phyloP scores from a whole-genome alignment of 1,140 invertebrate species.

The Halictus rubicundus region DNA sequence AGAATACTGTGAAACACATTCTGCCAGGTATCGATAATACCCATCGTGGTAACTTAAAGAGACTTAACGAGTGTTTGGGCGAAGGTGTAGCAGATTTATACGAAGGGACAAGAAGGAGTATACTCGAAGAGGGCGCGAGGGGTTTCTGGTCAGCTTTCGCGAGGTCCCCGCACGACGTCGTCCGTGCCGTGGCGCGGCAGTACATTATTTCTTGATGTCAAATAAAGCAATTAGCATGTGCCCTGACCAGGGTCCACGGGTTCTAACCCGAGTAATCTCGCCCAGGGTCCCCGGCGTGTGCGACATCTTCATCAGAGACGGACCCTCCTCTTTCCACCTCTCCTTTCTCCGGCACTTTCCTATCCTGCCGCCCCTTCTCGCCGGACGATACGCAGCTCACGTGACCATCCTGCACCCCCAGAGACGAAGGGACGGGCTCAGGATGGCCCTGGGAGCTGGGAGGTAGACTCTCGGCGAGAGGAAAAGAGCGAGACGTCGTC shows the following conservation, averaged over 20 bases:
- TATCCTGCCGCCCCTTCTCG: conserved; percentile 36
- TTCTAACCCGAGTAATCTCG: conserved; percentile 77
- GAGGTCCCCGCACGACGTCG: conserved; percentile 34
- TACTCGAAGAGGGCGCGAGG: conserved; percentile 48
- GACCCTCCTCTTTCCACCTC: conserved; percentile 49
- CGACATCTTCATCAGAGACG: conserved; percentile 80
- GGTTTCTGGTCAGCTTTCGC: conserved; percentile 60
- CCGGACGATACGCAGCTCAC: conserved; percentile 51
- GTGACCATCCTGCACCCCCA: conserved; percentile 56
- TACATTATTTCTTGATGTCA: conserved; percentile 81
- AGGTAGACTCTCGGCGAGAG: neutral
- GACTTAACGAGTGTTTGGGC: conserved; percentile 10
- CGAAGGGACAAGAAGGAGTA: conserved; percentile 26
- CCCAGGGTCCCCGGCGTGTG: conserved; percentile 77
- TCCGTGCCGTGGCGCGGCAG: conserved; percentile 59
- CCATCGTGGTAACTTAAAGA: conserved; percentile 5
- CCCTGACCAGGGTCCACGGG: conserved; percentile 75
- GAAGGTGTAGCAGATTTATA: conserved; percentile 51
- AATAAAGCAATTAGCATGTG: conserved; percentile 82
- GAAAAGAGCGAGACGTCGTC: conserved; percentile 34
- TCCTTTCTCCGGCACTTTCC: conserved; percentile 57
- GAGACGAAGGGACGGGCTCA: conserved; percentile 46
- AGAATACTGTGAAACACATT: neutral
- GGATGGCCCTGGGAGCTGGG: neutral
- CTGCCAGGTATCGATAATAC: conserved; percentile 8